Evolutionary conservation across 2,113 vertebrate genomes (phyloP).

Genomic region (Terrapene triunguis): DNA sequence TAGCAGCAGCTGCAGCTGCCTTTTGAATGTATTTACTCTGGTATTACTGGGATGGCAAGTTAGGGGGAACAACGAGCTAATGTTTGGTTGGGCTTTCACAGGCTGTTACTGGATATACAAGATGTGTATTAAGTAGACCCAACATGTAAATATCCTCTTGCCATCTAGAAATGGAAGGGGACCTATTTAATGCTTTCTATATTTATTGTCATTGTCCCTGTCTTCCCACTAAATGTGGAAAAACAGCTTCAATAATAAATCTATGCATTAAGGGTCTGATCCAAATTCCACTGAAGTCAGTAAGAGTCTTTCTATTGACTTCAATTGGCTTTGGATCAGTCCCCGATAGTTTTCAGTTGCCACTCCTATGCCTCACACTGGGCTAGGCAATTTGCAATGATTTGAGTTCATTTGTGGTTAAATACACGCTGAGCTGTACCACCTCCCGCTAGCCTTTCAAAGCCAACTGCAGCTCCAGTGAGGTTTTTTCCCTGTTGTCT

Average conservation of each 20-base stretch:
- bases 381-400: not conserved
- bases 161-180: constrained; percentile 43
- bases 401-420: not conserved
- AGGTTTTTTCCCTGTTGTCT: not conserved
- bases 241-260: constrained; percentile 5
- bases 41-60: constrained; percentile 43
- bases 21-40: constrained; percentile 47
- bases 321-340: not conserved
- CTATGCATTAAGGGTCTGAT: constrained; percentile 11
- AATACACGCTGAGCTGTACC: not conserved
- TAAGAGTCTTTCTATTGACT: not conserved
- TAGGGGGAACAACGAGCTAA: not conserved
- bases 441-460: not conserved
- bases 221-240: constrained; percentile 7
- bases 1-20: constrained; percentile 50
- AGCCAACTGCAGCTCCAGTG: accelerated
- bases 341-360: not conserved
- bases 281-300: not conserved
- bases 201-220: constrained; percentile 35
- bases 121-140: constrained; percentile 39
- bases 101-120: constrained; percentile 8
- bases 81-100: constrained; percentile 55
- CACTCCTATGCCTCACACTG: accelerated
- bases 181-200: constrained; percentile 36
- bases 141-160: constrained; percentile 38